These are phyloP conservation scores for Nomada fucata DNA, from an alignment of 2,888 invertebrate species.

Conservation along the genomic window DNA sequence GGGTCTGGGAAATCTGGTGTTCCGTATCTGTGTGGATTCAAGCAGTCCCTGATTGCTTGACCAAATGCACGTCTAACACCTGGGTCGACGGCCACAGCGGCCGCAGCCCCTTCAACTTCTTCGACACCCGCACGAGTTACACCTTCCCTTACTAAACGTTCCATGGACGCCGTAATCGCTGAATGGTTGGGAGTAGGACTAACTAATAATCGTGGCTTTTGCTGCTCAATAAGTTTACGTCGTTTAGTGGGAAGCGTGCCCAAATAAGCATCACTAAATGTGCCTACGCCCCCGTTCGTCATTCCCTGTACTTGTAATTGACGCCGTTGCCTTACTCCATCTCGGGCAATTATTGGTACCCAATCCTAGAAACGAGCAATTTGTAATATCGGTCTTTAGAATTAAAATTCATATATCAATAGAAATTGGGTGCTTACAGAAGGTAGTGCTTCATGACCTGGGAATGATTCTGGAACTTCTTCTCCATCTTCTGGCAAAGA, in stretches of 20 bases:
- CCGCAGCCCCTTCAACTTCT: constrained; percentile 80
- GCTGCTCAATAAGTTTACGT: constrained; percentile 89
- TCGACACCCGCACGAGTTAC: constrained; percentile 79
- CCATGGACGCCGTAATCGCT: constrained; percentile 80
- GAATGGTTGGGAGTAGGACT: constrained; percentile 79
- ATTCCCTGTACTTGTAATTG: constrained; percentile 82
- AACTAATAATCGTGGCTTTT: constrained; percentile 80
- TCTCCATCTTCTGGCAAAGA: constrained; percentile 75
- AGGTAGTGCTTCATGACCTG: constrained; percentile 79
- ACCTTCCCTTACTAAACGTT: constrained; percentile 80
- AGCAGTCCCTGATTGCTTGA: constrained; percentile 81
- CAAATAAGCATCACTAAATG: constrained; percentile 95
- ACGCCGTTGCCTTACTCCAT: constrained; percentile 90
- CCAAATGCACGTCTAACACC: constrained; percentile 82
- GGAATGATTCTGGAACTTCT: constrained; percentile 77
- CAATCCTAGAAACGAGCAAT: constrained; percentile 87
- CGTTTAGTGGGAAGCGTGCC: constrained; percentile 95
- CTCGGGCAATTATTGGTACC: constrained; percentile 94
- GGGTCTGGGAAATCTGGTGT: constrained; percentile 83
- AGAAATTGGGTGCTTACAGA: constrained; percentile 70
- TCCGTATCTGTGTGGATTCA: constrained; percentile 77
- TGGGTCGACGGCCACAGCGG: constrained; percentile 79
- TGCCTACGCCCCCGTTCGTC: constrained; percentile 78
- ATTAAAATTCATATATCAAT: not conserved
- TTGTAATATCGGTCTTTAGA: not conserved